phyloP scores from a whole-genome alignment of 2,797 vertebrate species.

The Kryptolebias ocellatus region DNA sequence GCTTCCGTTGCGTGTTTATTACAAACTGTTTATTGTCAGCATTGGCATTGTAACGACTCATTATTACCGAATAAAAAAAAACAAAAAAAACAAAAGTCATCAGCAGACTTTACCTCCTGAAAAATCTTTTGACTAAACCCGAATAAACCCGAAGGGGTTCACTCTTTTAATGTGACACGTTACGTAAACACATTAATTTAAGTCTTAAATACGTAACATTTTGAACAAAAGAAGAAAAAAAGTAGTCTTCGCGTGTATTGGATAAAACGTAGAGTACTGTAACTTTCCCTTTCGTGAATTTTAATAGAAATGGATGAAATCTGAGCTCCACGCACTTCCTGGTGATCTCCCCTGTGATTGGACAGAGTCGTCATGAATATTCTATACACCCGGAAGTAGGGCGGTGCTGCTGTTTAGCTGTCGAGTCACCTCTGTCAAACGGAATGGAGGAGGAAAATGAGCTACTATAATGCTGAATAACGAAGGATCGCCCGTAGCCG shows the following conservation, averaged over 20 bases:
- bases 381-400: constrained; percentile 84
- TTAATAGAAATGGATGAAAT: neutral
- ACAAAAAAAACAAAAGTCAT: neutral
- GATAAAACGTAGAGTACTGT: no score
- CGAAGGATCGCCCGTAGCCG: constrained; percentile 34
- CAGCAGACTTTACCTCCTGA: neutral
- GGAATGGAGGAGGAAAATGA: constrained; percentile 78
- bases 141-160: no score
- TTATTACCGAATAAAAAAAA: neutral
- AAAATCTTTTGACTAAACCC: neutral
- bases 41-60: neutral
- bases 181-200: neutral
- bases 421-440: constrained; percentile 88
- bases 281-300: neutral
- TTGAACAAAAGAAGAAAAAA: neutral
- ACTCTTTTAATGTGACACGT: no score
- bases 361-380: constrained; percentile 52
- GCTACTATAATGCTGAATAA: constrained; percentile 78
- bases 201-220: neutral
- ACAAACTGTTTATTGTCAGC: neutral
- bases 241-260: no score
- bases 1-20: neutral
- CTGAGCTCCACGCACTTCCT: constrained; percentile 30
- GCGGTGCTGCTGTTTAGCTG: constrained; percentile 80
- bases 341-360: constrained; percentile 55